These are phyloP conservation scores for Dryobotodes eremita DNA, from an alignment of 2,888 invertebrate genomes.

Conservation along the genomic window DNA sequence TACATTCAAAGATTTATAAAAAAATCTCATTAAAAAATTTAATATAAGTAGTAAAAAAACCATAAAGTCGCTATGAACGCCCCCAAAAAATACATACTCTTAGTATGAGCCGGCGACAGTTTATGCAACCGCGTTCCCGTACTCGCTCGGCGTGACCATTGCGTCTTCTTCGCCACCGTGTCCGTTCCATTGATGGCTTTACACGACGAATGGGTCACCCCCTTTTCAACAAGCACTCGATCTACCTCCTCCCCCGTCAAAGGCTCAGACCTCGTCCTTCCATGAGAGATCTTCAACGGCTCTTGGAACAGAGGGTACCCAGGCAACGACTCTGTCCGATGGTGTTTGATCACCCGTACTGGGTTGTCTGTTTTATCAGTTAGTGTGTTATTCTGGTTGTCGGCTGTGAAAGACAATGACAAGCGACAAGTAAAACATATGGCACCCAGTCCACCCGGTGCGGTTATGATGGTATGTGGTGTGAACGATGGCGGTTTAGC, in stretches of 20 bases:
- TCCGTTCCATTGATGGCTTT: slow-evolving; percentile 83
- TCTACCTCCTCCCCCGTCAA: slow-evolving; percentile 90
- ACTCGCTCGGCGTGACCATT: slow-evolving; percentile 85
- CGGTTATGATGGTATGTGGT: slow-evolving; percentile 70
- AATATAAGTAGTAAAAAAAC: background rate
- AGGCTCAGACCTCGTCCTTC: slow-evolving; percentile 93
- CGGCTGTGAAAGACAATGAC: slow-evolving; percentile 88
- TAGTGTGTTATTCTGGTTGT: slow-evolving; percentile 89
- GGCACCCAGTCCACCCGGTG: slow-evolving; percentile 86
- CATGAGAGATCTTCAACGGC: slow-evolving; percentile 89
- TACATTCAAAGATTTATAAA: background rate
- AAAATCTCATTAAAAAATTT: background rate
- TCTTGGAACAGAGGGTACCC: slow-evolving; percentile 83
- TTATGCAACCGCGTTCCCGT: slow-evolving; percentile 87
- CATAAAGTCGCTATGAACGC: slow-evolving; percentile 60
- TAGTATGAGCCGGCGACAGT: slow-evolving; percentile 87
- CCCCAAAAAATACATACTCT: slow-evolving; percentile 85
- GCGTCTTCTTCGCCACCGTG: slow-evolving; percentile 75
- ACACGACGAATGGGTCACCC: slow-evolving; percentile 80
- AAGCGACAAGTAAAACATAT: slow-evolving; percentile 87
- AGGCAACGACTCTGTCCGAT: slow-evolving; percentile 85
- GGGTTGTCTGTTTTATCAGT: slow-evolving; percentile 80
- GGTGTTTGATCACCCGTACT: slow-evolving; percentile 81
- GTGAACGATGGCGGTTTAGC: slow-evolving; percentile 66
- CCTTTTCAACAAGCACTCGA: slow-evolving; percentile 79